Base-by-base conservation (phyloP, 2,888 invertebrate genomes). In the Melieria omissa region DNA sequence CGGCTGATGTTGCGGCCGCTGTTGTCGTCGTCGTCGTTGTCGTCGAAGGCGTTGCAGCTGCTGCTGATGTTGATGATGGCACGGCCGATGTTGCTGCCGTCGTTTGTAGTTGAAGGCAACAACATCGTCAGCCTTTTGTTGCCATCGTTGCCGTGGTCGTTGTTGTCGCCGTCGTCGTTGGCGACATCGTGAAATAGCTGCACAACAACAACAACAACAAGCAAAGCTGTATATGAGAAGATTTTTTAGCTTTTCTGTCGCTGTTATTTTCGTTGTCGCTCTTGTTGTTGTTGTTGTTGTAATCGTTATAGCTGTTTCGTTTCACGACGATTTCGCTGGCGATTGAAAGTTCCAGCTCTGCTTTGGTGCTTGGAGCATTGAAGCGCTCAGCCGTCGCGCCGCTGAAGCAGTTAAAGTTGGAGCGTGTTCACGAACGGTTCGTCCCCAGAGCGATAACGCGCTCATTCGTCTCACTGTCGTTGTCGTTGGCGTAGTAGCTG, bases 351-450 rank as follows among this genome's bases (percentile, higher is more conserved):
- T 41, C 8, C 4, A 14, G n/a, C 42, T 10, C n/a, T 8, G 14
- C 44, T 14, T 41, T 12, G 42, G 14, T 57, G 14, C 7, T 60
- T 60, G 44, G 29, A 29, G 29, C 29, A 29, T 29, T 29, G 29
- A 29, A 29, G 29, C 29, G 29, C 29, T 29, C 29, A 29, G 2
- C 29, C 29, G 29, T 29, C 29, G 29, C 29, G 29, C 29, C 29
- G 29, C 29, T 29, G 29, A 29, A 29, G 29, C 78, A 81, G 81
- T 81, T 80, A 75, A 78, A 78, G 78, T 80, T 80, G 79, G 80
- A 81, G 80, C 81, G 80, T 79, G 78, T 79, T 80, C 74, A 78
- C 57, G 77, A 75, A 73, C 79, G 81, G 81, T 80, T 77, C 77
- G 78, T 75, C 75, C 70, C 54, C 64, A 57, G 57, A 55, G 57